Conservation (phyloP, 2,797 vertebrate genomes). For the Sebastes cheni region DNA sequence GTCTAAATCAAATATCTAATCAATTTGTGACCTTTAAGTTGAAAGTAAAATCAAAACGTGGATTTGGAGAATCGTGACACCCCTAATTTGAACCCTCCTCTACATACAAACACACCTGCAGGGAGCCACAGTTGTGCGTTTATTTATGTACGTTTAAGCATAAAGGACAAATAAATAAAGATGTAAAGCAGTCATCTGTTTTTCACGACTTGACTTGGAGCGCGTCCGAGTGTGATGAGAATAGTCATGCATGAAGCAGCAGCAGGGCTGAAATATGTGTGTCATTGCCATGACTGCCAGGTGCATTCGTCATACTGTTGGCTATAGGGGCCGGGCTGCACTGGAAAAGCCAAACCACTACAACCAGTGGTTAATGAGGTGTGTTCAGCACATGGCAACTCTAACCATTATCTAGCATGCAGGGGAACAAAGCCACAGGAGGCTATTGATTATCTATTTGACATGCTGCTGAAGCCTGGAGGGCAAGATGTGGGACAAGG, state of each 20-base stretch:
- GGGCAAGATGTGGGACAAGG: slow-evolving; percentile 34
- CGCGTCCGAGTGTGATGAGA: slow-evolving; percentile 1
- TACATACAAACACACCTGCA: not conserved
- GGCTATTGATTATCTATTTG: slow-evolving; percentile 75
- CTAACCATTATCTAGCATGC: slow-evolving; percentile 67
- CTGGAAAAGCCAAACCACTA: slow-evolving; percentile 53
- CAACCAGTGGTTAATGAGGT: slow-evolving; percentile 73
- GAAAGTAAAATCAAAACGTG: too few species aligned
- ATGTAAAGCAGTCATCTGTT: not conserved
- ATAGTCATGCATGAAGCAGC: not conserved
- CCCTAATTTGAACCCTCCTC: not conserved
- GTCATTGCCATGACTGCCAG: slow-evolving; percentile 67
- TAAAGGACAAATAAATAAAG: not conserved
- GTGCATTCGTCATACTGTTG: slow-evolving; percentile 64
- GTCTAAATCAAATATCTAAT: too few species aligned
- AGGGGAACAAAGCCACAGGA: slow-evolving; percentile 52
- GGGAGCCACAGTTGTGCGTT: not conserved
- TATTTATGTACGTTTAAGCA: not conserved
- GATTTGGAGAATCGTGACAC: too few species aligned
- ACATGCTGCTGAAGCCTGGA: slow-evolving; percentile 45
- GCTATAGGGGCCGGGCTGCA: slow-evolving; percentile 38
- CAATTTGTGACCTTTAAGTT: too few species aligned
- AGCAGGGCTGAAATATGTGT: slow-evolving; percentile 56
- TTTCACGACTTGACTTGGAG: slow-evolving; percentile 1
- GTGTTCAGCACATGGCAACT: slow-evolving; percentile 63